phyloP scores from a whole-genome alignment of 2,888 invertebrate species.

The Loripinus fragilis region DNA sequence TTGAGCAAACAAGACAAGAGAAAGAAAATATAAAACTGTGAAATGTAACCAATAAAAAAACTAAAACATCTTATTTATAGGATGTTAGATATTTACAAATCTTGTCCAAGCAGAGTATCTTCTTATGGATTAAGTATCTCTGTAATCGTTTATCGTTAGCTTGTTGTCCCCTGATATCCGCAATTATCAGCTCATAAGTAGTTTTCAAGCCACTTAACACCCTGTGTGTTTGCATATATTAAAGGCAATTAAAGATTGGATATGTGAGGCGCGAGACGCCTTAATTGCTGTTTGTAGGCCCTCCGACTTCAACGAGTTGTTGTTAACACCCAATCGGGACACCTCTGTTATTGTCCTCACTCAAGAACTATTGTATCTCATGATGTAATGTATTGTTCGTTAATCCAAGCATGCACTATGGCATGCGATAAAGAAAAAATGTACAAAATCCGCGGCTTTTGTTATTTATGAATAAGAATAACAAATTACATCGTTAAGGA shows the following conservation, averaged over 20 bases:
- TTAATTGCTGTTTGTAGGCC: conserved; percentile 5
- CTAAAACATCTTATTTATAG: no score
- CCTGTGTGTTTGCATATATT: conserved; percentile 15
- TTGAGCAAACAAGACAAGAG: no score
- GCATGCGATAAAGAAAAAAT: conserved; percentile 18
- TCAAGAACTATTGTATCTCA: neutral
- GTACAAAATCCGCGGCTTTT: neutral
- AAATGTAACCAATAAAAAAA: no score
- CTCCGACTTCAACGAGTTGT: neutral
- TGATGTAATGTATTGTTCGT: conserved; percentile 9
- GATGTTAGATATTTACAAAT: no score
- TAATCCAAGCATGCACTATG: neutral
- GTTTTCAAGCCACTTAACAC: conserved; percentile 21
- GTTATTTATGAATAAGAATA: conserved; percentile 19
- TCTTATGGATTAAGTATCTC: neutral
- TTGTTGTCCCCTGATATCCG: neutral
- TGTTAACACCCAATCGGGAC: conserved; percentile 9
- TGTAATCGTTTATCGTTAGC: conserved; percentile 2
- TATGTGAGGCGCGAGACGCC: conserved; percentile 9
- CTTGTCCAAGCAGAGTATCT: neutral
- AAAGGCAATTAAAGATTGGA: conserved; percentile 12
- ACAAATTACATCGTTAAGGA: conserved; percentile 7
- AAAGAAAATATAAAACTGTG: no score
- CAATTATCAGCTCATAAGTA: neutral
- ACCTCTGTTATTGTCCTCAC: neutral